Evolutionary conservation across 2,888 invertebrate genomes (phyloP).

Genomic region (Cinara cedri): DNA sequence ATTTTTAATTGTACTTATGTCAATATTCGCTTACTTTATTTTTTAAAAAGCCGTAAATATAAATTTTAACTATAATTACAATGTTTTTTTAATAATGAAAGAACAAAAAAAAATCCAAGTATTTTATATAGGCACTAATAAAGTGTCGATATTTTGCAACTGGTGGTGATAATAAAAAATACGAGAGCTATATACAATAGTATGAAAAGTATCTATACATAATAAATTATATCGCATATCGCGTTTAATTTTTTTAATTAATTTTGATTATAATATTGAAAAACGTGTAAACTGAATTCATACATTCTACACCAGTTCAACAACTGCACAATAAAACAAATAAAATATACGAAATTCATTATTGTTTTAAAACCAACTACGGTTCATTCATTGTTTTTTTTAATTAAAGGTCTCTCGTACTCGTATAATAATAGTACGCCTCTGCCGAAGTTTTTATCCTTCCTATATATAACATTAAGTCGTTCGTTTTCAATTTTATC

Average conservation of each 20-base stretch:
- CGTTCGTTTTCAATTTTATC: not conserved
- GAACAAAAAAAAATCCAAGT: not conserved
- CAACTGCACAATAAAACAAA: not conserved
- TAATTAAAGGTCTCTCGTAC: not conserved
- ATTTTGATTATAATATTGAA: conserved; percentile 5
- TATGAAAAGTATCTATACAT: not conserved
- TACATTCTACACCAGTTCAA: not conserved
- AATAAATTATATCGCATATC: not conserved
- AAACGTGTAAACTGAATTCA: not conserved
- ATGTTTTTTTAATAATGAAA: too few species aligned
- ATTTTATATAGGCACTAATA: too few species aligned
- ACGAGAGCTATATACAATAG: too few species aligned
- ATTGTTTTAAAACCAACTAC: not conserved
- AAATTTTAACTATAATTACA: too few species aligned
- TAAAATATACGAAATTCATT: not conserved
- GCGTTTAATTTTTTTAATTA: conserved; percentile 3
- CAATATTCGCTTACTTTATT: too few species aligned
- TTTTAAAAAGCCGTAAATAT: too few species aligned
- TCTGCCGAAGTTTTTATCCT: not conserved
- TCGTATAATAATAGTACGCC: too few species aligned
- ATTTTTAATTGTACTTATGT: not conserved
- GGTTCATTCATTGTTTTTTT: not conserved
- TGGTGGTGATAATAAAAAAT: not conserved
- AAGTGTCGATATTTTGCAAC: not conserved
- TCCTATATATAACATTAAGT: too few species aligned